Evolutionary conservation across 2,888 invertebrate genomes (phyloP), one percentile per base, ranked within the genome.

Genomic region (Coleophora deauratella): DNA sequence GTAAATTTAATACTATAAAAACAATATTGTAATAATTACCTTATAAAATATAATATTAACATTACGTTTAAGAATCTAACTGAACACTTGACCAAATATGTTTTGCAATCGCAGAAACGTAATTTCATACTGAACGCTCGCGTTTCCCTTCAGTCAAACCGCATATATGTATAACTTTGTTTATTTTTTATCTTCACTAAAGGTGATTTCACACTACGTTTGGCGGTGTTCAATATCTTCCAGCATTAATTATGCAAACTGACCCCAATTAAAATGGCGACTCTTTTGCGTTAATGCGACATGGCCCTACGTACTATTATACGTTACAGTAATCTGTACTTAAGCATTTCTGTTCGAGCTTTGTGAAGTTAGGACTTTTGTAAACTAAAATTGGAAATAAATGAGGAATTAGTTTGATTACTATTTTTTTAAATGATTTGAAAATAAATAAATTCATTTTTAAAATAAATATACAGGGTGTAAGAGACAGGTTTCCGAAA

Each of bases 231-330:
- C 67, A 66, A 68, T 67, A 68, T 65, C 59, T 57, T 46, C 53
- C 60, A 57, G 60, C 63, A 66, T 72, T 73, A 66, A 75, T 74
- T 76, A 77, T 77, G 74, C 74, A 73, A 76, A 75, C 66, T 66
- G 59, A 59, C 61, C 55, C 47, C 47, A 56, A 59, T 59, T 55
- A 64, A 66, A 61, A 62, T 60, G 52, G 42, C 48, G 55, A 61
- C 62, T 67, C 61, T 66, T 63, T 52, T 59, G 59, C 61, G 62
- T 67, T 66, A 72, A 69, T 68, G 67, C 60, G 58, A 56, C 59
- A 58, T 46, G 56, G 61, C 58, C 50, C 57, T 64, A 74, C 72
- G 69, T 72, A 71, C 57, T 63, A 57, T 50, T n/a, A n/a, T n/a
- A n/a, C n/a, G n/a, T n/a, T n/a, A n/a, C n/a, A n/a, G n/a, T n/a